Conservation (phyloP, 2,113 vertebrate species). For the Cinclus cinclus region DNA sequence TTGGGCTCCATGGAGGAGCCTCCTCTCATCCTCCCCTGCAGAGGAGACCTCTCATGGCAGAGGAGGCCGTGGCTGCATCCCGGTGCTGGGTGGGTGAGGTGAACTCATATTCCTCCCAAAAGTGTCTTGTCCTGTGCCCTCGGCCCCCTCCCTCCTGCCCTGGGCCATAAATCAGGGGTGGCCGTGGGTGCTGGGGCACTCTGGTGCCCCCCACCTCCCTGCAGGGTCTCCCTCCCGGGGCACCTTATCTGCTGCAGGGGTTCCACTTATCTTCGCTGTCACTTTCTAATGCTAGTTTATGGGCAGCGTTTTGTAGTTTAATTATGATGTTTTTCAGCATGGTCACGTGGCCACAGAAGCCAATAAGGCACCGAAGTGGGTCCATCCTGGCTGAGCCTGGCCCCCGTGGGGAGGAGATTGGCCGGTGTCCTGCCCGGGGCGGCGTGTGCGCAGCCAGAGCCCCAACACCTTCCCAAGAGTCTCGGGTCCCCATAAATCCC, state of each 20-base stretch:
- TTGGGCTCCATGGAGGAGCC: background rate
- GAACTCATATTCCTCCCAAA: background rate
- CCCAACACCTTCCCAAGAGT: constrained; percentile 13
- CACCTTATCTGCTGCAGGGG: constrained; percentile 37
- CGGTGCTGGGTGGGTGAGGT: rapidly evolving
- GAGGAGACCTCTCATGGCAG: background rate
- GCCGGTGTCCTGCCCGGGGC: constrained; percentile 23
- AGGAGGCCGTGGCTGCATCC: background rate
- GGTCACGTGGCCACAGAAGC: constrained; percentile 66
- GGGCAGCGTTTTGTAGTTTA: constrained; percentile 51
- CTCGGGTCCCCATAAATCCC: background rate
- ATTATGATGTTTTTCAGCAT: constrained; percentile 41
- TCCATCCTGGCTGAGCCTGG: constrained; percentile 57
- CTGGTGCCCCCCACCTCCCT: background rate
- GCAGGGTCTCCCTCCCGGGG: background rate
- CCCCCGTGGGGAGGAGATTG: constrained; percentile 65
- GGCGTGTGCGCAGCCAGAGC: constrained; percentile 26
- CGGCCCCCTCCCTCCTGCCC: background rate
- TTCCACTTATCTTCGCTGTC: constrained; percentile 65
- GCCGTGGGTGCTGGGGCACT: background rate
- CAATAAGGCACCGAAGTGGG: constrained; percentile 65
- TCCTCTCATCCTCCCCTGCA: background rate
- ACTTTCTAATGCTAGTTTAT: constrained; percentile 67
- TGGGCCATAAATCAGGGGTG: constrained; percentile 15
- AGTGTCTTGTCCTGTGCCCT: background rate